These are phyloP conservation scores for Caenorhabditis virilis DNA, from an alignment of 2,888 invertebrate species.

Conservation along the genomic window DNA sequence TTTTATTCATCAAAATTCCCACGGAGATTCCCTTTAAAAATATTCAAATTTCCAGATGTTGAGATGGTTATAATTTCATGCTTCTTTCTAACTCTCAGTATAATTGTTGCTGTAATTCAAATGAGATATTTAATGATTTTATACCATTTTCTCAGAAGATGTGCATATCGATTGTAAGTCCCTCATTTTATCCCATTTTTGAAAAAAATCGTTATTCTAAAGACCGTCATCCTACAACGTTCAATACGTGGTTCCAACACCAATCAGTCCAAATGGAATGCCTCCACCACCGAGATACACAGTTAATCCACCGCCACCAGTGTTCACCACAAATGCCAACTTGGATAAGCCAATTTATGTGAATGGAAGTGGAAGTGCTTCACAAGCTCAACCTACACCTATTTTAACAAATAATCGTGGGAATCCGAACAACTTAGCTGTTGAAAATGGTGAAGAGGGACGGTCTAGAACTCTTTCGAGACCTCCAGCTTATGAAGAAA, in stretches of 20 bases:
- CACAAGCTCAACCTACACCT: not conserved
- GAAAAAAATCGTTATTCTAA: not conserved
- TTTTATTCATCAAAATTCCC: too few species aligned
- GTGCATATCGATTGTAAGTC: conserved; percentile 19
- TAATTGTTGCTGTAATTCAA: conserved; percentile 32
- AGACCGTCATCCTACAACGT: conserved; percentile 14
- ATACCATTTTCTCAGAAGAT: conserved; percentile 28
- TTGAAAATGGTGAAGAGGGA: conserved; percentile 8
- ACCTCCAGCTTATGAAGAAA: conserved; percentile 31
- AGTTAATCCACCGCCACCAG: conserved; percentile 9
- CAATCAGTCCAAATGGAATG: conserved; percentile 31
- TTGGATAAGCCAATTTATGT: not conserved
- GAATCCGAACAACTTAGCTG: conserved; percentile 9
- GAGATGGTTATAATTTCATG: conserved; percentile 33
- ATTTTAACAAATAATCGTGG: conserved; percentile 1
- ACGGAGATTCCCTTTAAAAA: too few species aligned
- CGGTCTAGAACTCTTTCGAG: conserved; percentile 15
- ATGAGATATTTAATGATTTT: conserved; percentile 31
- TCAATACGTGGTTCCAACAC: conserved; percentile 34
- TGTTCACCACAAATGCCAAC: conserved; percentile 2
- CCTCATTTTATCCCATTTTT: not conserved
- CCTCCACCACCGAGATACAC: conserved; percentile 38
- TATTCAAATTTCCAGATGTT: conserved; percentile 9
- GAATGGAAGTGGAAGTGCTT: not conserved
- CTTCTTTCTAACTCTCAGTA: conserved; percentile 30